Conservation (phyloP, 2,888 invertebrate genomes). For the Drosophila mulleri region DNA sequence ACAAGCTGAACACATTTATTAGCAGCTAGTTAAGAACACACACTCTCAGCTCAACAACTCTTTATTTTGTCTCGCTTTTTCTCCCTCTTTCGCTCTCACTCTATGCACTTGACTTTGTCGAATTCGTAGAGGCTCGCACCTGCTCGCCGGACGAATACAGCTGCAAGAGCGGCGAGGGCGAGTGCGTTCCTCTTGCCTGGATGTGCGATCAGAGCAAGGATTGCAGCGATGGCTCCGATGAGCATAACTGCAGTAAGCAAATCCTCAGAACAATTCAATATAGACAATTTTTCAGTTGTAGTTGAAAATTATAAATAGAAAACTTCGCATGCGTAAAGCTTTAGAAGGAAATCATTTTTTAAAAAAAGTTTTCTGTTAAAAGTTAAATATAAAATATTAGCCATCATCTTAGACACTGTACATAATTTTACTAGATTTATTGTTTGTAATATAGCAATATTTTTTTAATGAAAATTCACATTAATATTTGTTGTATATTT, state of each 20-base stretch:
- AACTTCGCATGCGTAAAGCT: not conserved
- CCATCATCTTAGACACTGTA: too few species aligned
- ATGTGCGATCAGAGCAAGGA: conserved; percentile 96
- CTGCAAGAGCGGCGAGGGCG: conserved; percentile 92
- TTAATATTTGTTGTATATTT: too few species aligned
- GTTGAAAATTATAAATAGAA: not conserved
- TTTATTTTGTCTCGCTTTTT: conserved; percentile 3
- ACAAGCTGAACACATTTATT: conserved; percentile 38
- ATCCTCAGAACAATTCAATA: not conserved
- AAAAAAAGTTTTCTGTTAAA: not conserved
- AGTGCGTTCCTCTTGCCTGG: conserved; percentile 96
- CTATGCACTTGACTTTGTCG: conserved; percentile 65
- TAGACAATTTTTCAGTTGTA: conserved; percentile 40
- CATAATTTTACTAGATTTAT: too few species aligned
- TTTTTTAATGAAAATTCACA: too few species aligned
- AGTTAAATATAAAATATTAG: too few species aligned
- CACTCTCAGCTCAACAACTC: conserved; percentile 14
- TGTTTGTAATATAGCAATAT: too few species aligned
- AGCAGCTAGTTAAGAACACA: conserved; percentile 35
- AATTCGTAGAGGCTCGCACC: conserved; percentile 90
- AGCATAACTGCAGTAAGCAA: conserved; percentile 95
- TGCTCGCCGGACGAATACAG: conserved; percentile 95
- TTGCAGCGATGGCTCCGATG: conserved; percentile 95
- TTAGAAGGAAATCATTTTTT: not conserved
- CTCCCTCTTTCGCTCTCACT: conserved; percentile 2